These are phyloP conservation scores for Trichonephila inaurata DNA, from an alignment of 1,140 invertebrate species.

Conservation along the genomic window DNA sequence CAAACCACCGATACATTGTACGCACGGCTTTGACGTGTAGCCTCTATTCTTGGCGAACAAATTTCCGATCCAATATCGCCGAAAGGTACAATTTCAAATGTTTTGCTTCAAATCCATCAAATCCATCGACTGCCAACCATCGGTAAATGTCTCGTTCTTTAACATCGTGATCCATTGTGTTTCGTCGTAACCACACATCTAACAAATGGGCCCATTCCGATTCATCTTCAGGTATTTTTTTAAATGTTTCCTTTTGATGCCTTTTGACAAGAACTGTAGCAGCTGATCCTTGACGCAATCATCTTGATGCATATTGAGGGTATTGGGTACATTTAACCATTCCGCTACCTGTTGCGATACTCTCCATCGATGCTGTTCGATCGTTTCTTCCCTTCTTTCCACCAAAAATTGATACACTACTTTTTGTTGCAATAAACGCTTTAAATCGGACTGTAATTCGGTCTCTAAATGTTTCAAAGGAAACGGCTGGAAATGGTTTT, in stretches of 20 bases:
- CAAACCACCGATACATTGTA: too few relatives aligned
- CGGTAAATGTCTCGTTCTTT: neutral
- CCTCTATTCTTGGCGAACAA: neutral
- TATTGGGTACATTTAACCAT: neutral
- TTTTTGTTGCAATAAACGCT: neutral
- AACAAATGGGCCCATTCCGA: neutral
- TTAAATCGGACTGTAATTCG: neutral
- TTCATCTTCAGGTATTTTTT: neutral
- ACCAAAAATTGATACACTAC: neutral
- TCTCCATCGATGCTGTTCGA: neutral
- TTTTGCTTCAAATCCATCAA: constrained; percentile 23
- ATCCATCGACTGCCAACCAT: neutral
- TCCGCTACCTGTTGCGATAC: neutral
- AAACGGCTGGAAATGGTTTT: neutral
- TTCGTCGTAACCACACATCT: neutral
- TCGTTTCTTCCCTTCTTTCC: neutral
- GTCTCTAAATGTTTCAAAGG: neutral
- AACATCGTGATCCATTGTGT: neutral
- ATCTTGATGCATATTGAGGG: neutral
- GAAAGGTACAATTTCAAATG: neutral
- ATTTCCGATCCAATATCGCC: neutral
- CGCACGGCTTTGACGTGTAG: too few relatives aligned
- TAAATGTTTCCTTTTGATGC: neutral
- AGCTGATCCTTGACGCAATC: neutral
- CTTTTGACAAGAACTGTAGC: neutral